Conservation (phyloP, 2,113 vertebrate species). For the Lamprologus tigripictilis region DNA sequence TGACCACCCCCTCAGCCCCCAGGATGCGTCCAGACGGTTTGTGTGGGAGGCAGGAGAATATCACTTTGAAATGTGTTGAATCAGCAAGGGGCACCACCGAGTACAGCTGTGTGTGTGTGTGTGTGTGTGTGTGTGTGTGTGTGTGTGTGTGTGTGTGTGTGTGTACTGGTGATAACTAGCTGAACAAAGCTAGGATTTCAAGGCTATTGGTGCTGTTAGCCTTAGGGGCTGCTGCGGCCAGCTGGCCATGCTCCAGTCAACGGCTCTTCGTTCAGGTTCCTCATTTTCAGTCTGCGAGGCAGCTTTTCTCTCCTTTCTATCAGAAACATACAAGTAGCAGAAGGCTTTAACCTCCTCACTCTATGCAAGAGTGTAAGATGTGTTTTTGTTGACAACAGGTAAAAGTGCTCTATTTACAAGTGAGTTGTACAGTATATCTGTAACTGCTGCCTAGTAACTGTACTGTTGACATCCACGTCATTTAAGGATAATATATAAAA, state of each 20-base stretch:
- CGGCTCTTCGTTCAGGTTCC: conserved; percentile 25
- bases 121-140: conserved; percentile 18
- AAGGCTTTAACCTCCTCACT: background rate
- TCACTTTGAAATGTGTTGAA: conserved; percentile 63
- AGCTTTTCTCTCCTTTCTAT: conserved; percentile 1
- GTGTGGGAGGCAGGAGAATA: conserved; percentile 50
- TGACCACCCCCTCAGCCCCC: conserved; percentile 30
- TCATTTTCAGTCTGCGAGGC: conserved; percentile 22
- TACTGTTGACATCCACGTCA: background rate
- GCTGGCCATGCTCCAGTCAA: conserved; percentile 46
- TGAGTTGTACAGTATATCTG: background rate
- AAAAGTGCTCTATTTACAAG: background rate
- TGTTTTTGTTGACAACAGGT: background rate
- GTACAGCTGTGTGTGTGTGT: conserved; percentile 17
- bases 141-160: background rate
- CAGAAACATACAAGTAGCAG: background rate
- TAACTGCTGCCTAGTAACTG: background rate
- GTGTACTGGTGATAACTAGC: conserved; percentile 30
- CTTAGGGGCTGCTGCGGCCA: conserved; percentile 36
- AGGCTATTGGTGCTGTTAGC: conserved; percentile 42
- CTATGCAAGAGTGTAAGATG: background rate
- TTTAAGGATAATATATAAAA: background rate
- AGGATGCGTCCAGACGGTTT: conserved; percentile 40
- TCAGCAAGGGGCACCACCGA: conserved; percentile 44
- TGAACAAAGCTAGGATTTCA: conserved; percentile 58